A percentile compares a stretch with the other conserved stretches of the same genome.
Evolutionary conservation across 2,888 invertebrate genomes (phyloP).

Genomic region (Atherix ibis): DNA sequence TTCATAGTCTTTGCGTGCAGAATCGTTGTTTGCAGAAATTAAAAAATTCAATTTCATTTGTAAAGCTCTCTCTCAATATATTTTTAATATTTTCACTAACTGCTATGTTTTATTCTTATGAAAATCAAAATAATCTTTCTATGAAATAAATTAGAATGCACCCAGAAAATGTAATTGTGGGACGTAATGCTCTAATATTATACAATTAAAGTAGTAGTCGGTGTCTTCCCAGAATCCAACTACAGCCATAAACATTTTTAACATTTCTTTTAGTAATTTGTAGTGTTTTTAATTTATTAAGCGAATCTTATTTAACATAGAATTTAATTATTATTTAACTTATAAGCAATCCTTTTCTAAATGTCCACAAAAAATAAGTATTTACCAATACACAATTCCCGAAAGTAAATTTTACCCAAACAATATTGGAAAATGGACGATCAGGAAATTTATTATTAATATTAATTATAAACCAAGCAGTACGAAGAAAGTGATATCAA

Average conservation of each 20-base stretch:
- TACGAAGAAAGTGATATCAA: constrained; percentile 80
- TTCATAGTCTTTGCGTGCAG: constrained; percentile 60
- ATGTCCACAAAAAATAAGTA: constrained; percentile 80
- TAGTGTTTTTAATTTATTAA: too few relatives aligned
- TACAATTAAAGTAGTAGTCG: constrained; percentile 66
- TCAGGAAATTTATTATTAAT: constrained; percentile 55
- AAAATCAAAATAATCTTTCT: too few relatives aligned
- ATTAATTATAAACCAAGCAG: constrained; percentile 80
- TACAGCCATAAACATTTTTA: constrained; percentile 69
- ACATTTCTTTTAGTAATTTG: constrained; percentile 72
- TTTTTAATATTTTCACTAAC: constrained; percentile 66
- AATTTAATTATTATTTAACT: constrained; percentile 22
- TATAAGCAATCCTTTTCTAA: constrained; percentile 58
- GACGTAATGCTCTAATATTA: constrained; percentile 68
- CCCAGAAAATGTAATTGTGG: constrained; percentile 71
- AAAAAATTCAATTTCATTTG: constrained; percentile 76
- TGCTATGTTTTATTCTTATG: too few relatives aligned
- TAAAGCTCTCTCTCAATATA: constrained; percentile 65
- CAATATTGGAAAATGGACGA: constrained; percentile 29
- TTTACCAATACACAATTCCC: constrained; percentile 73
- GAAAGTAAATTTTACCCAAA: constrained; percentile 73
- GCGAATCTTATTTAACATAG: too few relatives aligned
- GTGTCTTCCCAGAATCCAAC: constrained; percentile 79
- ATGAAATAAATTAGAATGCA: constrained; percentile 57
- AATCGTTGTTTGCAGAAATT: constrained; percentile 73